Conservation (phyloP, 2,113 vertebrate genomes). For the Dolichallabes microphthalmus region DNA sequence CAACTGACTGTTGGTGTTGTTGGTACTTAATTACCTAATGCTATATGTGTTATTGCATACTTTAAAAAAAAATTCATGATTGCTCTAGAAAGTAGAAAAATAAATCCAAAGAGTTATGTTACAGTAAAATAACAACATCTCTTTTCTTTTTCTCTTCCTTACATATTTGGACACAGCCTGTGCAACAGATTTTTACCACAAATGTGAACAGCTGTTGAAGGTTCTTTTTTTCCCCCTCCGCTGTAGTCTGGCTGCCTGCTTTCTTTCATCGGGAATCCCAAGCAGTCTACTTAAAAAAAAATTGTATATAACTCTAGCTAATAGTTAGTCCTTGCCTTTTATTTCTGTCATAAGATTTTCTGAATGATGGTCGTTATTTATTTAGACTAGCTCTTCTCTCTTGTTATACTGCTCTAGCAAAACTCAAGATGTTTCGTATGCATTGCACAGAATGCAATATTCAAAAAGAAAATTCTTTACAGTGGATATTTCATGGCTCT, state of each 20-base stretch:
- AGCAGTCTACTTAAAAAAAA: conserved; percentile 15
- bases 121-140: conserved; percentile 6
- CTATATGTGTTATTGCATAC: too few relatives aligned
- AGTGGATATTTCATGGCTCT: not conserved
- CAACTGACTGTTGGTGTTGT: too few relatives aligned
- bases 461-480: not conserved
- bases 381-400: not conserved
- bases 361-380: not conserved
- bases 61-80: too few relatives aligned
- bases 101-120: not conserved
- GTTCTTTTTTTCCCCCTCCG: conserved; percentile 29
- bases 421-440: not conserved
- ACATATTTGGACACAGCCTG: conserved; percentile 20
- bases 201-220: conserved; percentile 45
- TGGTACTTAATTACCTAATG: too few relatives aligned
- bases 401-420: not conserved
- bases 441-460: too few relatives aligned
- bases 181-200: conserved; percentile 43
- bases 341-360: not conserved
- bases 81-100: too few relatives aligned
- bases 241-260: conserved; percentile 37
- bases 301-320: not conserved
- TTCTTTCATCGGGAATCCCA: conserved; percentile 28
- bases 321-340: not conserved
- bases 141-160: conserved; percentile 18